Percentiles rank a stretch among this genome's conserved stretches.
These are phyloP conservation scores for Zaprionus ornatus DNA, from an alignment of 1,140 invertebrate genomes.

Conservation along the genomic window DNA sequence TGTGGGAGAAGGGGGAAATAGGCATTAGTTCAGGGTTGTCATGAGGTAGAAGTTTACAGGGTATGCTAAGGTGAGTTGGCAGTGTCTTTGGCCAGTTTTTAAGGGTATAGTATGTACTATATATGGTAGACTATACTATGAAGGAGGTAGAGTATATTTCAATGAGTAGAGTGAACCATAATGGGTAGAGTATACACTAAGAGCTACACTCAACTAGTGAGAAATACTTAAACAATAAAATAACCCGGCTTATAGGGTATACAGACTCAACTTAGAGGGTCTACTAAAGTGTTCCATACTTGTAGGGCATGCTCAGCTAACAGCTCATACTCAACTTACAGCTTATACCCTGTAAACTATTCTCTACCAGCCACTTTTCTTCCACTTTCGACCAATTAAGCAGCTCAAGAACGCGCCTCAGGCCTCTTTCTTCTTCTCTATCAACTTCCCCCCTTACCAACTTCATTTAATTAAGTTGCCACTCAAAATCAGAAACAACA, in stretches of 20 bases:
- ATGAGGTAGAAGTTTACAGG: neutral
- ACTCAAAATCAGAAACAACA: conserved; percentile 2
- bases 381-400: neutral
- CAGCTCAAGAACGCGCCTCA: neutral
- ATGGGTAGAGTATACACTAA: too few relatives aligned
- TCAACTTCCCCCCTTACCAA: neutral
- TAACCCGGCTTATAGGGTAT: too few relatives aligned
- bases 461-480: conserved; percentile 39
- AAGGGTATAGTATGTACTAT: too few relatives aligned
- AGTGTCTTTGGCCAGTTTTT: too few relatives aligned
- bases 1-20: conserved; percentile 78
- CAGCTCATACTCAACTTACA: neutral
- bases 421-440: neutral
- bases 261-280: too few relatives aligned
- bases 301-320: neutral
- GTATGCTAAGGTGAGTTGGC: neutral
- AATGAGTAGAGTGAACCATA: too few relatives aligned
- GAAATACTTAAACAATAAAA: too few relatives aligned
- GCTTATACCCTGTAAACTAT: neutral
- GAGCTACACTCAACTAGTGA: too few relatives aligned
- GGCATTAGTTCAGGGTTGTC: neutral
- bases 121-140: too few relatives aligned
- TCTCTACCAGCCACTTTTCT: neutral
- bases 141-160: too few relatives aligned
- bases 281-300: too few relatives aligned